Percentiles rank a stretch among this genome's conserved stretches.
Conservation (phyloP, 2,113 vertebrate species). For the Notarius quadriscutis region DNA sequence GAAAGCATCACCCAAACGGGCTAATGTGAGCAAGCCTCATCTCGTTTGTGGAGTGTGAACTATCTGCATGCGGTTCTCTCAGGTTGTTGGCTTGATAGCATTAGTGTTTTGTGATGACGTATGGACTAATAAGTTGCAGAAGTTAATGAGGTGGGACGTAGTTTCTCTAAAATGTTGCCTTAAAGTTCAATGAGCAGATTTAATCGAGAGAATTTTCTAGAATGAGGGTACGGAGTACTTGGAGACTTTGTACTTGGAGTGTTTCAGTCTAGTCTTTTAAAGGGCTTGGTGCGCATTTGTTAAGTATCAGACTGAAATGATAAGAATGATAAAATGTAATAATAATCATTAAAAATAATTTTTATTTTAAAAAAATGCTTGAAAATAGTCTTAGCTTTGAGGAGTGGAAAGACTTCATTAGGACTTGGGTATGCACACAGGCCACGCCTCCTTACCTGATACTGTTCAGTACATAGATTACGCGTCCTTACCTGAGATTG, state of each 20-base stretch:
- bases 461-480: no score
- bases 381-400: neutral
- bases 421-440: neutral
- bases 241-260: neutral
- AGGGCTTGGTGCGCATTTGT: neutral
- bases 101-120: neutral
- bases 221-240: neutral
- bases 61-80: neutral
- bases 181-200: neutral
- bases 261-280: neutral
- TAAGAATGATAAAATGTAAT: neutral
- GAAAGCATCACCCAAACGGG: neutral
- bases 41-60: neutral
- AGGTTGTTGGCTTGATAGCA: neutral
- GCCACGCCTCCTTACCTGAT: neutral
- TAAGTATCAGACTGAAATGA: neutral
- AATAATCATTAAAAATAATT: neutral
- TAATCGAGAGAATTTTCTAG: neutral
- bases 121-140: neutral
- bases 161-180: conserved; percentile 1
- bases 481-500: neutral
- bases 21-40: neutral
- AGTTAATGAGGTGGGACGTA: conserved; percentile 7
- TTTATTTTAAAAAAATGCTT: neutral
- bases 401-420: neutral